Evolutionary conservation across 2,888 invertebrate genomes (phyloP), one percentile per base, ranked within the genome.

Genomic region (Epirrita christyi): DNA sequence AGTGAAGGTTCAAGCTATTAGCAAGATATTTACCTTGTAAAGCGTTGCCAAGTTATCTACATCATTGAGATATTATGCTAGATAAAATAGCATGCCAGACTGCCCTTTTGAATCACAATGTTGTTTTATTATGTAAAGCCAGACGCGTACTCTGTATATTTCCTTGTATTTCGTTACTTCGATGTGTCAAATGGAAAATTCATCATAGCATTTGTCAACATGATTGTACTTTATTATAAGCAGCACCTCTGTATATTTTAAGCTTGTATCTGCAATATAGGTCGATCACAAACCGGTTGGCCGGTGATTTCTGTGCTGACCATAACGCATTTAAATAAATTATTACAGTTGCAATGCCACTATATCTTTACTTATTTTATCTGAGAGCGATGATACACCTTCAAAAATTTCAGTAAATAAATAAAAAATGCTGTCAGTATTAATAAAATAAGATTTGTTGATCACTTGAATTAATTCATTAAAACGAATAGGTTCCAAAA

Each of bases 231-330:
- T 40, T 53, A 36, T 13, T 52, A 46, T 55, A 58, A 46, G 43
- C 43, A 44, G 46, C 48, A 14, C 37, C 48, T 54, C 45, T 53
- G 36, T 41, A 60, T 60, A 57, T 59, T 63, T 56, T 32, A 43
- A 55, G 55, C 60, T 47, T 62, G 71, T 62, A 70, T 62, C 59
- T 55, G 59, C 61, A 38, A 72, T 73, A 66, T 72, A 62, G 73
- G 72, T 71, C 70, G 52, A 72, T 66, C 58, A 45, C 38, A 45
- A 71, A 77, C 78, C 73, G 72, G 78, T 78, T 55, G 44, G 40
- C 43, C 54, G 60, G 63, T 63, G 66, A 65, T 70, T 71, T 71
- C 71, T 66, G 70, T 45, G 32, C 47, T 59, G 55, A 48, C 46
- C 55, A 47, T 44, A 60, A 43, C 47, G 43, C 36, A 42, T 46